Conservation (phyloP, 2,888 invertebrate genomes). For the Ormia ochracea region DNA sequence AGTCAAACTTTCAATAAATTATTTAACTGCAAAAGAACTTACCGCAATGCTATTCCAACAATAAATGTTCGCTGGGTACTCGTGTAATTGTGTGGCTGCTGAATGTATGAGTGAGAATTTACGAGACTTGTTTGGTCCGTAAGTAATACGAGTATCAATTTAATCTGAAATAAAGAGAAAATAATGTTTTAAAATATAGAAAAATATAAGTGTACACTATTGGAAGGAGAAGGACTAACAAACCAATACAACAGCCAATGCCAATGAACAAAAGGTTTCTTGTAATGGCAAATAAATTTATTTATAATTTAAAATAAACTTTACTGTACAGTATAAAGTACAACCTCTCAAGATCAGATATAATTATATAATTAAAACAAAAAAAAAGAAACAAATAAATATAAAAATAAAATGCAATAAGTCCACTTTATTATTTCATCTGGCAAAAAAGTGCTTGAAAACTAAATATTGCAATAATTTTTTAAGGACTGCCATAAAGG, state of each 20-base stretch:
- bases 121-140: not conserved
- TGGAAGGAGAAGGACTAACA: not conserved
- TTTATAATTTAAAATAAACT: not conserved
- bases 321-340: not conserved
- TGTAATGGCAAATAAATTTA: not conserved
- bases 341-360: not conserved
- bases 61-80: no score
- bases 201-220: not conserved
- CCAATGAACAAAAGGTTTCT: not conserved
- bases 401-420: no score
- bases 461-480: no score
- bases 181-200: not conserved
- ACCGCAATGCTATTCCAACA: no score
- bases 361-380: not conserved
- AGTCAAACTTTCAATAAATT: no score
- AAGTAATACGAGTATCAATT: slow-evolving; percentile 26
- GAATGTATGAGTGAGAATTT: not conserved
- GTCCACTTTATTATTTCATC: no score
- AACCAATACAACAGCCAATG: not conserved
- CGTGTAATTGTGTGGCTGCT: not conserved
- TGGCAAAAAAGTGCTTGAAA: no score
- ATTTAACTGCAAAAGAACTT: no score
- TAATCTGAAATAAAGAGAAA: slow-evolving; percentile 15
- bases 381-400: no score
- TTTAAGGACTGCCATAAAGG: no score